A percentile compares a stretch with the other conserved stretches of the same genome.
phyloP scores from a whole-genome alignment of 2,888 invertebrate species.

The Limnephilus lunatus region DNA sequence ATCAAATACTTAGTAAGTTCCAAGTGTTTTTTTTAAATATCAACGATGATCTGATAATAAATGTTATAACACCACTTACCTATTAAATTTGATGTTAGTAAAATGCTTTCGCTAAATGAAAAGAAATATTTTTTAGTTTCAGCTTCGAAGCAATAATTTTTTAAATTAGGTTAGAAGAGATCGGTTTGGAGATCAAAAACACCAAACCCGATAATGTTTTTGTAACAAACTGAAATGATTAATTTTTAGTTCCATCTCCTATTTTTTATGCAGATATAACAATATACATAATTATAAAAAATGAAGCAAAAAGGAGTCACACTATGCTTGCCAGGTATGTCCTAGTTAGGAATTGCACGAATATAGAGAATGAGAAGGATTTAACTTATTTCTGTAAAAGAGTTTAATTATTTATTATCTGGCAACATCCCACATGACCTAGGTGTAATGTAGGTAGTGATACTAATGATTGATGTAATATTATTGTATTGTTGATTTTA shows the following conservation, averaged over 20 bases:
- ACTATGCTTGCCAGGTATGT: neutral
- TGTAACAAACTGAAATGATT: neutral
- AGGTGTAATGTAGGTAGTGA: neutral
- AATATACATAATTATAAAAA: neutral
- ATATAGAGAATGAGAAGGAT: neutral
- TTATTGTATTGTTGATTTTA: neutral
- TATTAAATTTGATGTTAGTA: constrained; percentile 17
- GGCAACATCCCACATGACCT: constrained; percentile 28
- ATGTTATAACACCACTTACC: constrained; percentile 24
- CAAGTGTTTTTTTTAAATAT: constrained; percentile 22
- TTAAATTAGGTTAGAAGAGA: constrained; percentile 14
- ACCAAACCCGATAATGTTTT: neutral
- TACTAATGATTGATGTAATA: neutral
- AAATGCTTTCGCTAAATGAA: constrained; percentile 35
- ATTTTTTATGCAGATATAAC: neutral
- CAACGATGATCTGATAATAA: constrained; percentile 40
- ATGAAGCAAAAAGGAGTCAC: neutral
- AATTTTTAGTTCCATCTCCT: neutral
- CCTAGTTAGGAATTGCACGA: constrained; percentile 2
- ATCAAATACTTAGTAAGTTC: constrained; percentile 29
- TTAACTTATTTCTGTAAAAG: constrained; percentile 8
- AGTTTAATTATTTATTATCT: neutral
- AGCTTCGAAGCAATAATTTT: constrained; percentile 40
- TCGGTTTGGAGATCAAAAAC: neutral
- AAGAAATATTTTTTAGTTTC: constrained; percentile 14